A percentile compares a stretch with the other conserved stretches of the same genome.
These are phyloP conservation scores for Selenia dentaria DNA, from an alignment of 2,888 invertebrate genomes.

Conservation along the genomic window DNA sequence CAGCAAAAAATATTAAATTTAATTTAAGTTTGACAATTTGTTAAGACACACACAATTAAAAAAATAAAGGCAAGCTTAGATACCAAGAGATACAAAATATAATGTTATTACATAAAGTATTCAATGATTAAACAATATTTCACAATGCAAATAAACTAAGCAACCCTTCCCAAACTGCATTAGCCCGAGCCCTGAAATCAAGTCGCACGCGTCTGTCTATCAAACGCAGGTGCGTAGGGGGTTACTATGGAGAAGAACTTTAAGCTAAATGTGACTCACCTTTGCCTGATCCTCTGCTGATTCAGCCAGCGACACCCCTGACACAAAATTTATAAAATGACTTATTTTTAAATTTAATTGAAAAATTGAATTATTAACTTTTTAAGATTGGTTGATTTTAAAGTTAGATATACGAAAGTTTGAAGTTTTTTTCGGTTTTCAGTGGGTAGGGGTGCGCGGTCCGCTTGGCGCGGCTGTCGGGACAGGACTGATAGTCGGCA, in stretches of 20 bases:
- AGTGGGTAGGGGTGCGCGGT: slow-evolving; percentile 72
- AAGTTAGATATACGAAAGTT: slow-evolving; percentile 39
- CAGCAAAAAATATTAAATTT: too few relatives aligned
- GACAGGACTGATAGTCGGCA: slow-evolving; percentile 62
- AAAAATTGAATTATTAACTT: slow-evolving; percentile 16
- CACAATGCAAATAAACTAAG: too few relatives aligned
- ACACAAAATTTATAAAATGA: slow-evolving; percentile 40
- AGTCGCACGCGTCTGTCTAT: slow-evolving; percentile 33
- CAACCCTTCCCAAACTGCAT: slow-evolving; percentile 24
- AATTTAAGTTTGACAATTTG: too few relatives aligned
- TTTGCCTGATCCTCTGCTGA: slow-evolving; percentile 69
- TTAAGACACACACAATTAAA: too few relatives aligned
- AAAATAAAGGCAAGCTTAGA: too few relatives aligned
- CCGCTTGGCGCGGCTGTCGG: slow-evolving; percentile 71
- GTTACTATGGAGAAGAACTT: slow-evolving; percentile 75
- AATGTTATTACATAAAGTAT: too few relatives aligned
- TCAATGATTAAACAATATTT: too few relatives aligned
- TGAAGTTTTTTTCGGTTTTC: slow-evolving; percentile 35
- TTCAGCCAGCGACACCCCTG: slow-evolving; percentile 75
- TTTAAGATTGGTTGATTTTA: slow-evolving; percentile 11
- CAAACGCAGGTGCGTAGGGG: slow-evolving; percentile 62
- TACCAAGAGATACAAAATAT: too few relatives aligned
- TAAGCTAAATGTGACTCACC: slow-evolving; percentile 70
- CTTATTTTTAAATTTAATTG: slow-evolving; percentile 22
- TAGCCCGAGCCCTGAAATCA: slow-evolving; percentile 26